Evolutionary conservation across 2,797 vertebrate genomes (phyloP).

Genomic region (Lates japonicus): DNA sequence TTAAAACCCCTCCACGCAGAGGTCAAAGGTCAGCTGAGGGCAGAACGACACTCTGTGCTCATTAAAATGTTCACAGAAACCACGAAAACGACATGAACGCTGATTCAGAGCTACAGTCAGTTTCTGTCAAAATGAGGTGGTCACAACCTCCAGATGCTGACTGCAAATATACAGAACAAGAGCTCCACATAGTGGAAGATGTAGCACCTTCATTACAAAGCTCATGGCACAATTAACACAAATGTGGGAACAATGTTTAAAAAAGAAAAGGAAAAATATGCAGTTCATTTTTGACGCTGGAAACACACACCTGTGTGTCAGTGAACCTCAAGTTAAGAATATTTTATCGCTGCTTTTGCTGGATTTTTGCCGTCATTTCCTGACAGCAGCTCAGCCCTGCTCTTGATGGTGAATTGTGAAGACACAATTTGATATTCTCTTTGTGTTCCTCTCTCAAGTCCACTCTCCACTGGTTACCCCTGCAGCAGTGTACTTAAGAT

Average conservation of each 20-base stretch:
- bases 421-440: neutral
- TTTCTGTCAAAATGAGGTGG: constrained; percentile 35
- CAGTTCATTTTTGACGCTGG: neutral
- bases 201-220: neutral
- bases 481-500: constrained; percentile 41
- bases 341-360: neutral
- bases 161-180: constrained; percentile 24
- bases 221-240: neutral
- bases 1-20: constrained; percentile 20
- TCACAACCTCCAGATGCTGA: constrained; percentile 2
- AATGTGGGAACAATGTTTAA: neutral
- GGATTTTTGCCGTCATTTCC: neutral
- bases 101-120: constrained; percentile 24
- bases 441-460: constrained; percentile 11
- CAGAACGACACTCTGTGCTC: constrained; percentile 5
- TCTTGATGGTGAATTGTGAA: neutral
- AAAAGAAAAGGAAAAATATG: neutral
- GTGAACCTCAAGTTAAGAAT: neutral
- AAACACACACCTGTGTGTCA: neutral
- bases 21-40: constrained; percentile 54
- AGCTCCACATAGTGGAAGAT: constrained; percentile 72
- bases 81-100: constrained; percentile 23
- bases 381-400: neutral
- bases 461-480: neutral
- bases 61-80: constrained; percentile 48